Evolutionary conservation across 1,140 invertebrate species (phyloP), one percentile per base, ranked within the genome.

Genomic region (Portunus trituberculatus): DNA sequence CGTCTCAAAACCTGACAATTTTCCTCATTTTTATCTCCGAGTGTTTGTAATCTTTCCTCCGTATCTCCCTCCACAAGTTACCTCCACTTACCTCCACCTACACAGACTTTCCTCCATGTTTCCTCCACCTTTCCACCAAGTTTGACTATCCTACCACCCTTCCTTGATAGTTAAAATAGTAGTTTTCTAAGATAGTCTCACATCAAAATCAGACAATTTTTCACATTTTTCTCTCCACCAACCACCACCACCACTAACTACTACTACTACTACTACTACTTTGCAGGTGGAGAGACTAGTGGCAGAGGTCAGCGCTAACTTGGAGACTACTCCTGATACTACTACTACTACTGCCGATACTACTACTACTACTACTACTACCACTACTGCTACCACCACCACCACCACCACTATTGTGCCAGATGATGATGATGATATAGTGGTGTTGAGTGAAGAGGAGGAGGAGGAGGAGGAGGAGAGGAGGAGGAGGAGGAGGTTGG

Each of bases 231-330:
- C 31, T 4, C 46, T 28, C 1, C 46, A 8, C 2, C 88, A 3
- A 31, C 52, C 31, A 25, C 46, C 25, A 31, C 52, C 31, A 87
- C 31, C 4, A 87, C 84, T 87, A 29, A 29, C 46, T 28, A 28
- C 46, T 52, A 32, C 88, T 45, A 31, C 52, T 67, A 25, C 46
- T 59, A 31, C 52, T 67, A 87, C 31, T 20, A 87, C 84, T 87
- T 45, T 92, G 20, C 76, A 94, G 93, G 93, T 94, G 87, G 93
- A 94, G n/a, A 52, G 93, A 7, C 31, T 94, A 25, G 93, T 94
- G 39, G 93, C 93, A 7, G 93, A 94, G 31, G 93, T 94, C n/a
- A 94, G 86, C 31, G 86, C 93, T 10, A 93, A 93, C n/a, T 20
- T 93, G 25, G 82, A 93, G 14, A 28, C 48, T 7, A 76, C 67